phyloP scores from a whole-genome alignment of 2,113 vertebrate species.

The Gambusia affinis region DNA sequence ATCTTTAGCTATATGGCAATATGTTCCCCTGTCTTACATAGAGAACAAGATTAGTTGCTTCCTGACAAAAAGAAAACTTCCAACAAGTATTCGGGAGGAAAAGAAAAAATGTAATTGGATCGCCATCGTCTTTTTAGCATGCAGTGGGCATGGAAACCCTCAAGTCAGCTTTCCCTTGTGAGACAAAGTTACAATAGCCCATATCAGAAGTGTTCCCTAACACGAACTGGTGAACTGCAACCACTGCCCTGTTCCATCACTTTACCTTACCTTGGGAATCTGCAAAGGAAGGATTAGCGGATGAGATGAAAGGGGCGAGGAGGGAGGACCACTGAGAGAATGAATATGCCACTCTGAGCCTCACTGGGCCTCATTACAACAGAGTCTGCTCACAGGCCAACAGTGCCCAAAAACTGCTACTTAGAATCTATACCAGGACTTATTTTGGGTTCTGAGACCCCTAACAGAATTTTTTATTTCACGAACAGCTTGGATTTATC shows the following conservation, averaged over 20 bases:
- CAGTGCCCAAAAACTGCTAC: constrained; percentile 11
- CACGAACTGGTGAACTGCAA: constrained; percentile 40
- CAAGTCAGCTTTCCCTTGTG: constrained; percentile 41
- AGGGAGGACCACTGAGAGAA: constrained; percentile 39
- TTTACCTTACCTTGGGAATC: constrained; percentile 53
- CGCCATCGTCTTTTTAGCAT: constrained; percentile 14
- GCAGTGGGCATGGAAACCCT: constrained; percentile 7
- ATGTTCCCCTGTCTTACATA: not conserved
- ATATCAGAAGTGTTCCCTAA: constrained; percentile 36
- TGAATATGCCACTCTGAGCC: constrained; percentile 45
- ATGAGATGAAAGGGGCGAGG: constrained; percentile 33
- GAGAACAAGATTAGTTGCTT: not conserved
- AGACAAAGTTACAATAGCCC: constrained; percentile 46
- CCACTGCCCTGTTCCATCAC: constrained; percentile 38
- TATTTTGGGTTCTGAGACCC: constrained; percentile 5
- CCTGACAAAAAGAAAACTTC: constrained; percentile 22
- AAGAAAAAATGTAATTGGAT: constrained; percentile 2
- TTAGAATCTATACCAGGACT: constrained; percentile 5
- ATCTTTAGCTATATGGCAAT: not conserved
- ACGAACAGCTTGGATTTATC: not conserved
- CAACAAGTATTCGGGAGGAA: constrained; percentile 3
- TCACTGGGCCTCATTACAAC: constrained; percentile 63
- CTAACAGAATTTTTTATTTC: not conserved
- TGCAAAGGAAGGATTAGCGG: constrained; percentile 58
- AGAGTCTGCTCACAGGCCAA: constrained; percentile 25